A percentile compares a stretch with the other conserved stretches of the same genome.
Evolutionary conservation across 2,888 invertebrate species (phyloP).

Genomic region (Linnaemya vulpina): DNA sequence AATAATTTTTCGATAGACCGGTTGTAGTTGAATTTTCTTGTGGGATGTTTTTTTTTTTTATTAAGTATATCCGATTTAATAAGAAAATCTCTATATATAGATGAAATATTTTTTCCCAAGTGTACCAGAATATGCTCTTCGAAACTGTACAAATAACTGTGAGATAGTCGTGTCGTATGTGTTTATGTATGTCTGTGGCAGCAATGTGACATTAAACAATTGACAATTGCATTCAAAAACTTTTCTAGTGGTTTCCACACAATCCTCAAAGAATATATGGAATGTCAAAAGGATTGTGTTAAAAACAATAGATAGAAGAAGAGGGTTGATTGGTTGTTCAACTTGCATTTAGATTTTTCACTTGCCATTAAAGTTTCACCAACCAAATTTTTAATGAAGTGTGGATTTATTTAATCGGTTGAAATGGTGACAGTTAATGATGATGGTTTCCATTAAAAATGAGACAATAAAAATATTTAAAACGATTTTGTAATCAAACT

Average conservation of each 20-base stretch:
- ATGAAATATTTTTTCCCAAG: slow-evolving; percentile 5
- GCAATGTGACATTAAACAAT: slow-evolving; percentile 48
- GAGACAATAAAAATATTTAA: slow-evolving; percentile 50
- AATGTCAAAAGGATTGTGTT: slow-evolving; percentile 26
- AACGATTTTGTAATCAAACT: slow-evolving; percentile 30
- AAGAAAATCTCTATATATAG: no score
- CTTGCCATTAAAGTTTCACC: background rate
- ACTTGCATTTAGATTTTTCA: background rate
- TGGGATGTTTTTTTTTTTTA: no score
- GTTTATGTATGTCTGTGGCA: background rate
- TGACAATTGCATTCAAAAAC: slow-evolving; percentile 30
- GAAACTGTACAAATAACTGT: slow-evolving; percentile 51
- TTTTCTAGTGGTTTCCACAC: slow-evolving; percentile 40
- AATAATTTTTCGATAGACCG: no score
- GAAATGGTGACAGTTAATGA: slow-evolving; percentile 65
- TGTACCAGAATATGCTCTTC: slow-evolving; percentile 25
- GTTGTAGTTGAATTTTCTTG: no score
- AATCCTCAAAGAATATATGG: slow-evolving; percentile 3
- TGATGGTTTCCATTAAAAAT: slow-evolving; percentile 62
- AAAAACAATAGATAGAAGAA: slow-evolving; percentile 41
- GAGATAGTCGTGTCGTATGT: background rate
- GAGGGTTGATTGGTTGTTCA: slow-evolving; percentile 14
- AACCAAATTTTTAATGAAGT: slow-evolving; percentile 67
- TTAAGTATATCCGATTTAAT: no score
- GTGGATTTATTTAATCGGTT: slow-evolving; percentile 69